Evolutionary conservation across 2,113 vertebrate species (phyloP), one percentile per base, ranked within the genome.

Genomic region (Athene cunicularia): DNA sequence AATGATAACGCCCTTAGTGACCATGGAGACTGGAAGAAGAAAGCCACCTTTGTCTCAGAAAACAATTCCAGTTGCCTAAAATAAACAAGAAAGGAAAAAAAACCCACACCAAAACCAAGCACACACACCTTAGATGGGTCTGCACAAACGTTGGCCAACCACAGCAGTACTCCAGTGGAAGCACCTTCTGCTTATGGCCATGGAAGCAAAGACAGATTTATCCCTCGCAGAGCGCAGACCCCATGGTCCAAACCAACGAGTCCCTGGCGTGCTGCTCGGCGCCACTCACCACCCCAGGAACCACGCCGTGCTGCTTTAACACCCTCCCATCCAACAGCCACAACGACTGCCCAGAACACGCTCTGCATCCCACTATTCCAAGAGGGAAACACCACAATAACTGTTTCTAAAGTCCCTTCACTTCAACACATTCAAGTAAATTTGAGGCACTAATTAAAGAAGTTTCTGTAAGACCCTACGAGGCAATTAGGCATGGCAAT

Each of bases 341-440:
- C 1, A 6, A 14, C 0, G 9, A 5, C 8, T 5, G 71, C 72
- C 22, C 37, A 24, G 22, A 43, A 76, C 23, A 17, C 0, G 9
- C 47, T 47, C 28, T 15, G 39, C 60, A 12, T 9, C 76, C 35
- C 14, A 2, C 64, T 8, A 2, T 6, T 30, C 33, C 67, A 16
- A 6, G 1, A n/a, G 64, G 26, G 58, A 86, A 88, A n/a, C 0
- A 4, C 41, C 3, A 0, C 0, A 23, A 11, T 0, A 30, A 19
- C 26, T 4, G 1, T 37, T 19, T 1, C 5, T 14, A 11, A 37
- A 72, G 77, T 76, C 79, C 35, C 58, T 68, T 33, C 64, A 2
- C 20, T 53, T 10, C 75, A 43, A 8, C 20, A 8, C 39, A 5
- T 20, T 5, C 37, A 4, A 26, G 28, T 0, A 2, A 37, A 10